Evolutionary conservation across 2,888 invertebrate genomes (phyloP).

Genomic region (Oscheius sp.): DNA sequence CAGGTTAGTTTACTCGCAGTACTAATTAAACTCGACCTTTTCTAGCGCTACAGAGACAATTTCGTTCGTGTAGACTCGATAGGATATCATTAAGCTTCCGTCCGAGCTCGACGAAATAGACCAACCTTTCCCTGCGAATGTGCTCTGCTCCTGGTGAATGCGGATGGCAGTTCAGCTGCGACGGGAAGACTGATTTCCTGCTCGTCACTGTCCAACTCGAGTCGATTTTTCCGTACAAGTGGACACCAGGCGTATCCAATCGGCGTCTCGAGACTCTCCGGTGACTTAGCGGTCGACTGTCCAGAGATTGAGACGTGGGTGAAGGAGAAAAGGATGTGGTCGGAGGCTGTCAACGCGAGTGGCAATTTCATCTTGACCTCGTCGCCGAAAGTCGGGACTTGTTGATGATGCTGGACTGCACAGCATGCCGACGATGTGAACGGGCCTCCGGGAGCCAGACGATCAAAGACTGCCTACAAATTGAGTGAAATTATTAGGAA

Average conservation of each 20-base stretch:
- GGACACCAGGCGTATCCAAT: constrained; percentile 96
- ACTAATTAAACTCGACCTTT: too few species aligned
- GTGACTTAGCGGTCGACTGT: constrained; percentile 61
- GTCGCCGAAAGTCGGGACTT: constrained; percentile 67
- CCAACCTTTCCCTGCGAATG: constrained; percentile 84
- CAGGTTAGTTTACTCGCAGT: too few species aligned
- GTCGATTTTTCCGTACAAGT: constrained; percentile 80
- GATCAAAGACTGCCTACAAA: constrained; percentile 57
- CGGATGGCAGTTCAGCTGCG: constrained; percentile 87
- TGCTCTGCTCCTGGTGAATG: constrained; percentile 89
- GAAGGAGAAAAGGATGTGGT: constrained; percentile 94
- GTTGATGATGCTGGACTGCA: constrained; percentile 71
- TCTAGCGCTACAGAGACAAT: too few species aligned
- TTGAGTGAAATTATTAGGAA: not conserved
- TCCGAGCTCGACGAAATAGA: not conserved
- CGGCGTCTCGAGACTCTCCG: constrained; percentile 76
- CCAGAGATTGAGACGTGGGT: constrained; percentile 91
- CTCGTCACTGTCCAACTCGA: constrained; percentile 85
- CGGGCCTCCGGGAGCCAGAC: constrained; percentile 62
- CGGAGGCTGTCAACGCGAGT: constrained; percentile 84
- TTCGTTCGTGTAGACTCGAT: too few species aligned
- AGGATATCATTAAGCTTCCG: too few species aligned
- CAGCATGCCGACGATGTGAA: constrained; percentile 57
- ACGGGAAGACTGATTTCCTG: constrained; percentile 83
- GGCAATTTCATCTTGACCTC: constrained; percentile 89